Conservation (phyloP, 2,797 vertebrate species). For the Myotis pilosus region DNA sequence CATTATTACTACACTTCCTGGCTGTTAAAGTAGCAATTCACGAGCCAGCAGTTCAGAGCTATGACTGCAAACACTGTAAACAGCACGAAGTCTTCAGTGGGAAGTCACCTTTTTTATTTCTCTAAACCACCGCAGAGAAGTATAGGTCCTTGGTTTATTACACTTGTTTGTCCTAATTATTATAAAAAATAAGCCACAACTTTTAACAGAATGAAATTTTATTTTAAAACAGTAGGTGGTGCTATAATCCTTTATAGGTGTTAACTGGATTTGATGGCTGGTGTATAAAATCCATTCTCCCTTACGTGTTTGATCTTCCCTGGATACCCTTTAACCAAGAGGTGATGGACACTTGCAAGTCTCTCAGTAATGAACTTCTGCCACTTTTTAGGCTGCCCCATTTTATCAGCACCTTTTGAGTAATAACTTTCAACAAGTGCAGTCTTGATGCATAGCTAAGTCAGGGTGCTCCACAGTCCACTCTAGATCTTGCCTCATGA, state of each 20-base stretch:
- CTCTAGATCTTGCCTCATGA: neutral
- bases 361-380: neutral
- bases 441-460: neutral
- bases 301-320: neutral
- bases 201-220: conserved; percentile 4
- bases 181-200: neutral
- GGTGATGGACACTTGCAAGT: neutral
- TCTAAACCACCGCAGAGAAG: neutral
- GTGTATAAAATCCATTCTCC: neutral
- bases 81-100: neutral
- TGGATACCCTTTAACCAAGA: neutral
- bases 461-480: neutral
- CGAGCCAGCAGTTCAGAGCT: neutral
- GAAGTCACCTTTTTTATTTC: neutral
- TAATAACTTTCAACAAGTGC: neutral
- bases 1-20: neutral
- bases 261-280: neutral
- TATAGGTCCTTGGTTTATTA: neutral
- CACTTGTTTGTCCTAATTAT: neutral
- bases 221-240: conserved; percentile 65
- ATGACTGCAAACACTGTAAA: neutral
- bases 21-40: neutral
- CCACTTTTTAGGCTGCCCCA: neutral
- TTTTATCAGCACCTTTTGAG: neutral
- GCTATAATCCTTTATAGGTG: conserved; percentile 24